Percentiles rank a stretch among this genome's conserved stretches.
Evolutionary conservation across 30 jellyfish, hydroid and myxozoan genomes (phyloP).

Genomic region (Turritopsis dohrnii): DNA sequence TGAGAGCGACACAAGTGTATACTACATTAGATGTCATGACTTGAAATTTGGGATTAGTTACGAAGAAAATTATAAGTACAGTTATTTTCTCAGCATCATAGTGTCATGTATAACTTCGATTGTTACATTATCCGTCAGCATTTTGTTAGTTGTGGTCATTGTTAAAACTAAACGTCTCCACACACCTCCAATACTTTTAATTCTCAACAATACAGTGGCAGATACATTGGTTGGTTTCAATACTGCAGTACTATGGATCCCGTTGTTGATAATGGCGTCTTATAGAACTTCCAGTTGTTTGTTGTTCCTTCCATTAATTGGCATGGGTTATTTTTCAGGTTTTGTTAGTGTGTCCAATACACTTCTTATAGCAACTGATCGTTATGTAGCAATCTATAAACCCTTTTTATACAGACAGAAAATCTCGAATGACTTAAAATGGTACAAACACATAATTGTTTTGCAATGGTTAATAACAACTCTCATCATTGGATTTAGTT

Average conservation of each 20-base stretch:
- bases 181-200: neutral
- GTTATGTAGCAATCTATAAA: neutral
- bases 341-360: neutral
- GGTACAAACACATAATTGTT: neutral
- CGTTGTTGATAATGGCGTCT: neutral
- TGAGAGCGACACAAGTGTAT: neutral
- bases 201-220: neutral
- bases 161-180: neutral
- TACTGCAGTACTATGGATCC: neutral
- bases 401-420: neutral
- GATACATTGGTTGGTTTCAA: constrained; percentile 1
- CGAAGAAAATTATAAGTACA: neutral
- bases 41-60: neutral
- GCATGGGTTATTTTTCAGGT: neutral
- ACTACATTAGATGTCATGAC: neutral
- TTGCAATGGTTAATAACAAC: neutral
- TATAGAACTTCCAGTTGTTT: neutral
- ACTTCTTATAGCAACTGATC: neutral
- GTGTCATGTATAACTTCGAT: neutral
- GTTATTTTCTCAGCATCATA: neutral
- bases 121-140: neutral
- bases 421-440: neutral
- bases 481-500: neutral
- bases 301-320: neutral
- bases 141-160: neutral